Evolutionary conservation across 2,888 invertebrate species (phyloP), one percentile per base, ranked within the genome.

Genomic region (Habroteleia sp.): DNA sequence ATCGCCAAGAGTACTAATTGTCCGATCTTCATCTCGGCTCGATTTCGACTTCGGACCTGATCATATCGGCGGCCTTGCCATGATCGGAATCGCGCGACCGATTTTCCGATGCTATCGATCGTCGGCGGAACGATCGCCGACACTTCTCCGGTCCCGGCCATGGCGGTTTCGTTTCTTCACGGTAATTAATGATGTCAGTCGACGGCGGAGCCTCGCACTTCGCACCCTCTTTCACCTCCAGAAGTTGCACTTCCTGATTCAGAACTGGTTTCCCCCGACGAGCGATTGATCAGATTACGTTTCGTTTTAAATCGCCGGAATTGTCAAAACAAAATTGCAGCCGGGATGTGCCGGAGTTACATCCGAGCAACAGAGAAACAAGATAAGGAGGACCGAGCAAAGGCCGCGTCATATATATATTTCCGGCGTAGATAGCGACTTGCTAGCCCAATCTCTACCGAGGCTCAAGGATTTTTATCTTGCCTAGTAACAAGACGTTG

Each of bases 291-390:
- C 46, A 46, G 54, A 54, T 71, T 31, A 46, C 44, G 50, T 16
- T 20, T 17, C 23, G 54, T 33, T 56, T 46, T 25, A 11, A 35
- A 23, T 44, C 37, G 29, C 37, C 50, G 20, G 46, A 62, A 72
- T 63, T 63, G 63, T 72, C 63, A 72, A 72, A 72, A 63, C 72
- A 72, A 72, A n/a, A 72, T 48, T 63, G 72, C 72, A 72, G 23
- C 14, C 46, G n/a, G 7, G 6, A 7, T 7, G 7, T 1, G 25
- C n/a, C n/a, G 14, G 35, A 1, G 14, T 60, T 13, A 25, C 69
- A 25, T 66, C 52, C 65, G 42, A 13, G 35, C 14, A 17, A 13
- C 14, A 10, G 1, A 7, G n/a, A 7, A n/a, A 8, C 14, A 20
- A 42, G n/a, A 48, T 20, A 37, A 11, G 33, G 33, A 31, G 4